Evolutionary conservation across 64 coral and sea anemone genomes (phyloP).

Genomic region (Pocillopora verrucosa): DNA sequence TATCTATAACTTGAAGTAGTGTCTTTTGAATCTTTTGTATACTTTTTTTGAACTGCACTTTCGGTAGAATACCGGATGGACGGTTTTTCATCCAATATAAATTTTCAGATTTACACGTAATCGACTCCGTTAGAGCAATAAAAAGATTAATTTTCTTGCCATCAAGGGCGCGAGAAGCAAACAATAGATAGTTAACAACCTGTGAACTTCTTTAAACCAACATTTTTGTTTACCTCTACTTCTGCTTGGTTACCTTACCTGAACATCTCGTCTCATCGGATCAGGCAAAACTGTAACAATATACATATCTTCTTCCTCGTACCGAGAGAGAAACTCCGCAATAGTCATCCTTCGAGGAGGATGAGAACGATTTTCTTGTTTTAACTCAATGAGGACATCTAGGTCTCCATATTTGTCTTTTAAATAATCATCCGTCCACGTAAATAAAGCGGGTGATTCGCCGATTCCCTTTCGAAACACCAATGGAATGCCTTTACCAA

Average conservation of each 20-base stretch:
- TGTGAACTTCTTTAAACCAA: neutral
- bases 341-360: slow-evolving; percentile 81
- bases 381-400: slow-evolving; percentile 86
- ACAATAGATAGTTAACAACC: too few relatives aligned
- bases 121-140: too few relatives aligned
- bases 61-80: too few relatives aligned
- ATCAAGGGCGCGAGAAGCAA: too few relatives aligned
- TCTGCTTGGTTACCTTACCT: slow-evolving; percentile 28
- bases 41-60: too few relatives aligned
- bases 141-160: too few relatives aligned
- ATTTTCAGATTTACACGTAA: too few relatives aligned
- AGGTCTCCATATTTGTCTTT: slow-evolving; percentile 76
- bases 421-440: slow-evolving; percentile 73
- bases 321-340: slow-evolving; percentile 65
- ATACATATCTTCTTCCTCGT: slow-evolving; percentile 70
- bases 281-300: slow-evolving; percentile 81
- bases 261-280: slow-evolving; percentile 79
- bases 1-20: too few relatives aligned
- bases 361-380: slow-evolving; percentile 71
- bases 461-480: slow-evolving; percentile 77
- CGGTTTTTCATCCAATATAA: too few relatives aligned
- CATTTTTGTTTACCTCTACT: neutral
- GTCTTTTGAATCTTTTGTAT: too few relatives aligned
- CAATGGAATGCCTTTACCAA: slow-evolving; percentile 51
- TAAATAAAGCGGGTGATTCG: slow-evolving; percentile 63